Base-by-base conservation (phyloP, 2,797 vertebrate species). In the Takifugu ocellatus region DNA sequence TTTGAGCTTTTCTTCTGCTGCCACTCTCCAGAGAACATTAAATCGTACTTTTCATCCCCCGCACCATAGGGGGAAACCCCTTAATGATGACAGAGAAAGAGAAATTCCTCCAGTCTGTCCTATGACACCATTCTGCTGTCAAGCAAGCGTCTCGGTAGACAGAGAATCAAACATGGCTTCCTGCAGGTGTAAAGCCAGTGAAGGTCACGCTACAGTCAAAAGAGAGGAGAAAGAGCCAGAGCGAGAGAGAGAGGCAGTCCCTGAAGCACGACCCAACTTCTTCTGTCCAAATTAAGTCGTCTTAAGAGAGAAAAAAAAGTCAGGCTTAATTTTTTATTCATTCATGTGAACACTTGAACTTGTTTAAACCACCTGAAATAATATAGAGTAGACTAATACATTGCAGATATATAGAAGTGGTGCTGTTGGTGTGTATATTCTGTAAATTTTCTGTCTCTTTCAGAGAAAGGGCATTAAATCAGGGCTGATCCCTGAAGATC, bases 11-110 rank as follows among this genome's bases (percentile, higher is more conserved):
- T 92, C 91, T 91, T 91, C 58, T 86, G 67, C 90, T 75, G 78
- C 90, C 90, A 93, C 90, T 93, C 91, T 93, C 90, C 75, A 77
- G 91, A 94, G 93, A 93, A 94, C 92, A 93, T 94, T 93, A 95
- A 94, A 94, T 93, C 48, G 48, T 87, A 92, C 92, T 94, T 95
- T 94, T 94, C 89, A 93, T 93, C 93, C 90, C 89, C 85, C 81
- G 93, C 85, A 49, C 92, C 89, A 72, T 92, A 94, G 91, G 90
- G 92, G 90, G 86, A 94, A 92, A 79, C 87, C 89, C 88, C 90
- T 93, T 94, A 93, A 94, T 91, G 92, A 94, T 92, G 91, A 92
- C 89, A 93, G 90, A 92, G 92, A 92, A 91, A 93, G 78, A 92
- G 90, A 93, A 93, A 95, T 95, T 95, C 92, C 92, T 92, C 87